Conservation (phyloP, 2,888 invertebrate species). For the Sphaerophoria taeniata region DNA sequence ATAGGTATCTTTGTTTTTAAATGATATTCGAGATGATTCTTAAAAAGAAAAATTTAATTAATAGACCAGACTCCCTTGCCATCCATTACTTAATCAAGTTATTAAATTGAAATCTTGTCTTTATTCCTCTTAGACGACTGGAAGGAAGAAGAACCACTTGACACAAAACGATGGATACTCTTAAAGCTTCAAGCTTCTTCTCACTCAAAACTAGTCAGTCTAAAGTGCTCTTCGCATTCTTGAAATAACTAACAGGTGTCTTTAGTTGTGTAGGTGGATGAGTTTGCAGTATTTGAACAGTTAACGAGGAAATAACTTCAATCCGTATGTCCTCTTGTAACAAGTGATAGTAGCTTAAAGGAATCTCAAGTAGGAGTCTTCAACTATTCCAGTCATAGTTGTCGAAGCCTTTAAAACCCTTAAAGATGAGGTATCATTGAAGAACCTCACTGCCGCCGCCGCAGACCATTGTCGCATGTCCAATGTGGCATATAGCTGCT, state of each 20-base stretch:
- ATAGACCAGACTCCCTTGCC: background rate
- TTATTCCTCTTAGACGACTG: background rate
- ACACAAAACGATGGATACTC: background rate
- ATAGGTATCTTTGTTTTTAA: too few species aligned
- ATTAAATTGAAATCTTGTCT: background rate
- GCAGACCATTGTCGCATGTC: too few species aligned
- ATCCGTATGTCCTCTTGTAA: conserved; percentile 61
- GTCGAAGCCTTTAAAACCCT: background rate
- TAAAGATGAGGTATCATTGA: conserved; percentile 23
- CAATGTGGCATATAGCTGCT: background rate
- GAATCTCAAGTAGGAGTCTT: background rate
- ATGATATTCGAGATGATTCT: background rate
- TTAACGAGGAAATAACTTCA: conserved; percentile 60
- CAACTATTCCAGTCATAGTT: background rate
- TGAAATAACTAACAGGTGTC: conserved; percentile 57
- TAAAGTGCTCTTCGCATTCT: conserved; percentile 43
- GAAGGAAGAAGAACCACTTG: background rate
- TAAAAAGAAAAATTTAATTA: background rate
- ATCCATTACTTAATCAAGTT: conserved; percentile 12
- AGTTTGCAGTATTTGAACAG: conserved; percentile 42
- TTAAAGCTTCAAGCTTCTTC: conserved; percentile 31
- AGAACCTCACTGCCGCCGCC: background rate
- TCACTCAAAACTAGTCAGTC: conserved; percentile 13
- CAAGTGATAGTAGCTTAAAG: conserved; percentile 60
- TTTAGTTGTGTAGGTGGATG: background rate